Evolutionary conservation across 2,113 vertebrate species (phyloP), one percentile per base, ranked within the genome.

Genomic region (Passer domesticus): DNA sequence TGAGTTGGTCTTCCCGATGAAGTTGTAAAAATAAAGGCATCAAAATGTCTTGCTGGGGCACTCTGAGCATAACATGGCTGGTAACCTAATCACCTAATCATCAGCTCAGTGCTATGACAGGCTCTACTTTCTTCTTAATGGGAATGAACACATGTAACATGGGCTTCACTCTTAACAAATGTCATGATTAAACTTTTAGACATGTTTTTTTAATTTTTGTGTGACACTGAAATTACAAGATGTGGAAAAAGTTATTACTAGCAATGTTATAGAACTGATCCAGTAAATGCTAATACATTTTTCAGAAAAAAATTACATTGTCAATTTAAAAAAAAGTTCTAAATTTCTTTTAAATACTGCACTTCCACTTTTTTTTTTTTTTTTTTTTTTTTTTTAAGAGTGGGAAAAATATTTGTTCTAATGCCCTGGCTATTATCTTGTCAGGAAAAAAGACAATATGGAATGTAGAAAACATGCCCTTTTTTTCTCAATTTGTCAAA

Each of bases 301-400:
- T 68, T 24, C 9, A 43, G 44, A 18, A 13, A 55, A 59, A 62
- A 39, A 19, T 15, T 33, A 39, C 13, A 30, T 3, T 13, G 21
- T 56, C 77, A 55, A 63, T 44, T 41, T 9, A 22, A 63, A 47
- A 58, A 58, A 16, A 44, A 49, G 39, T 41, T 41, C 39, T 41
- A 49, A 49, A 49, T 15, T 53, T 16, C 8, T 9, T n/a, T n/a
- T n/a, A n/a, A n/a, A 19, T 10, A 13, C 28, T 27, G 16, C 3
- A 4, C 12, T 30, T 23, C 4, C 1, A n/a, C n/a, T n/a, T n/a
- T n/a, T n/a, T 59, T 9, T 10, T 3, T 21, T 27, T 27, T 30
- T 23, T 22, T 41, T 82, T 49, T 11, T 10, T 3, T 21, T 27
- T n/a, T 13, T 52, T 59, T 15, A 43, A 16, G 20, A 5, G 4